Conservation (phyloP, 2,888 invertebrate genomes). For the Drosophila setosimentum region DNA sequence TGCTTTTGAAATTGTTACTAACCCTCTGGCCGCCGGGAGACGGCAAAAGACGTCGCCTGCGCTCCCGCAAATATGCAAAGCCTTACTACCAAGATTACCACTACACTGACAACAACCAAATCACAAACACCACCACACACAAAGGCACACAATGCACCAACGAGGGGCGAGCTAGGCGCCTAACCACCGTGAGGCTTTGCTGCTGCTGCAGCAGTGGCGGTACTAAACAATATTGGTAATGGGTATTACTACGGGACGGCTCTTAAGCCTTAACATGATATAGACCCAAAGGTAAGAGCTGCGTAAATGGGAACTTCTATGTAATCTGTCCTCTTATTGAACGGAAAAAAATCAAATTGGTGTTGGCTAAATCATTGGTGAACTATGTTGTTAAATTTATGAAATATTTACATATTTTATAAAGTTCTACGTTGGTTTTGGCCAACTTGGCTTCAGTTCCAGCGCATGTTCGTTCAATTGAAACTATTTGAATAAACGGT, state of each 20-base stretch:
- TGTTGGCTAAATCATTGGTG: conserved; percentile 44
- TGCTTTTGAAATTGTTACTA: conserved; percentile 82
- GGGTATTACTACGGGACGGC: conserved; percentile 55
- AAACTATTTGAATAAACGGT: conserved; percentile 12
- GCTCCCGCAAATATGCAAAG: conserved; percentile 34
- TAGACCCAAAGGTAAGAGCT: conserved; percentile 65
- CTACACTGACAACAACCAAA: conserved; percentile 53
- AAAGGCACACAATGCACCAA: conserved; percentile 29
- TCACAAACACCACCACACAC: conserved; percentile 28
- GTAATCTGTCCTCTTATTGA: conserved; percentile 26
- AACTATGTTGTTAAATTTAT: neutral
- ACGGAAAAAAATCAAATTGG: conserved; percentile 16
- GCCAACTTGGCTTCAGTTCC: conserved; percentile 5
- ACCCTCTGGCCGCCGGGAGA: conserved; percentile 73
- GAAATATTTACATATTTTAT: neutral
- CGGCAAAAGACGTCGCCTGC: conserved; percentile 57
- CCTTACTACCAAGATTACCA: conserved; percentile 57
- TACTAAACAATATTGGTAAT: conserved; percentile 68
- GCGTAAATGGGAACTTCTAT: conserved; percentile 10
- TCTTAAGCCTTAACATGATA: conserved; percentile 56
- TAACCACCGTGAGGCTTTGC: conserved; percentile 66
- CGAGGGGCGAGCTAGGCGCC: conserved; percentile 25
- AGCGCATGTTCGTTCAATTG: neutral
- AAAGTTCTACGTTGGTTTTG: neutral
- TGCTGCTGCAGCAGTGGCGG: conserved; percentile 60